Base-by-base conservation (phyloP, 2,797 vertebrate species). In the Pelodytes ibericus region DNA sequence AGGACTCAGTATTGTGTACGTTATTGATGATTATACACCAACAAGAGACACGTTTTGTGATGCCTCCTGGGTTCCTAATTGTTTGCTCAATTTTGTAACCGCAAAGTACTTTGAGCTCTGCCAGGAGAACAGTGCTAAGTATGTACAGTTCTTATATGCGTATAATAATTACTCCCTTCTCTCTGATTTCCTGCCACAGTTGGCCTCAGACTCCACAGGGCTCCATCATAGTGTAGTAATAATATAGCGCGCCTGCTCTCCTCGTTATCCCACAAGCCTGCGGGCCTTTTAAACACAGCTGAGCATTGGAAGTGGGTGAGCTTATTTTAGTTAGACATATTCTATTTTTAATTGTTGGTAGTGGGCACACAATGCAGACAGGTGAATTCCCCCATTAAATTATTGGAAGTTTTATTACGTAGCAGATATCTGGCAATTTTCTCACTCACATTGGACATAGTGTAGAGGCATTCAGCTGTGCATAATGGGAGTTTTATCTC, bases 101-200 rank as follows among this genome's bases (percentile, higher is more conserved):
- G 30, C 20, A 62, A 60, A 69, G 56, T 24, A 33, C 16, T 24
- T 11, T 60, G 25, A 27, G 30, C 44, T 69, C 41, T 64, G 31
- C 31, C 24, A 26, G 39, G 26, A 67, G 59, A 39, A 67, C 51
- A n/a, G 24, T 49, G 53, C 53, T 59, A 60, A 47, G 33, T 31
- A 33, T 59, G 58, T 65, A 60, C 36, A 33, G 29, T 18, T n/a
- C n/a, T n/a, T n/a, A n/a, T n/a, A n/a, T n/a, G n/a, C 20, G 7
- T 69, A 31, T 62, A 68, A 41, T 64, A 15, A 75, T 75, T 25
- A 62, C 62, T 31, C 16, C 56, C 56, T 22, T 47, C 15, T 59
- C 22, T 74, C 27, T 30, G 41, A 47, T 47, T 25, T 58, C 63
- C 26, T 47, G 22, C 18, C 26, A 53, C 36, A 60, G 13, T 49